Conservation (phyloP, 37 sponge, comb jelly and placozoan genomes). For the Ianthella basta region DNA sequence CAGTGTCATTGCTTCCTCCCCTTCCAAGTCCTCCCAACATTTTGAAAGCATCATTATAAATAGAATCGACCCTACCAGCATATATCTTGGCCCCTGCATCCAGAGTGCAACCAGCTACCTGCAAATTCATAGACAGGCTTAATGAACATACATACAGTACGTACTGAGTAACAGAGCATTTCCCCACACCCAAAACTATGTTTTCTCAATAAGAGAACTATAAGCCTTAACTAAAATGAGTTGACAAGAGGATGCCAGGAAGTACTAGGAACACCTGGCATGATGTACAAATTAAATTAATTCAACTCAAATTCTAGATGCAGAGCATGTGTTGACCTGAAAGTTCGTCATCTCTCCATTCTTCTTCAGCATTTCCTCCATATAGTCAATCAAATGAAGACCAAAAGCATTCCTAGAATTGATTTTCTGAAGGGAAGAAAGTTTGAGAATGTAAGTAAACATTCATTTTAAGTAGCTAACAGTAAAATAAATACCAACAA, state of each 20-base stretch:
- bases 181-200: too few relatives aligned
- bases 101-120: constrained; percentile 96
- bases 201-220: too few relatives aligned
- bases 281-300: neutral
- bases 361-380: constrained; percentile 76
- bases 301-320: too few relatives aligned
- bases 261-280: neutral
- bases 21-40: constrained; percentile 85
- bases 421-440: constrained; percentile 75
- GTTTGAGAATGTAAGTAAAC: neutral
- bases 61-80: constrained; percentile 96
- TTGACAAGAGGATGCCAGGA: neutral
- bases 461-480: neutral
- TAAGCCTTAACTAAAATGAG: too few relatives aligned
- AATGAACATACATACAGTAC: too few relatives aligned
- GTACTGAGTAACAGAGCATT: too few relatives aligned
- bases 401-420: constrained; percentile 99
- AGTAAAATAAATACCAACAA: neutral
- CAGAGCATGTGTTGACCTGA: constrained; percentile 61
- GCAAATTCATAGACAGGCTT: neutral
- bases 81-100: constrained; percentile 99
- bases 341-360: constrained; percentile 88
- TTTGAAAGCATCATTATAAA: constrained; percentile 90
- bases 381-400: constrained; percentile 93
- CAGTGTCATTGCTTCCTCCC: neutral